Evolutionary conservation across 2,888 invertebrate genomes (phyloP), one percentile per base, ranked within the genome.

Genomic region (Cephus pulcher): DNA sequence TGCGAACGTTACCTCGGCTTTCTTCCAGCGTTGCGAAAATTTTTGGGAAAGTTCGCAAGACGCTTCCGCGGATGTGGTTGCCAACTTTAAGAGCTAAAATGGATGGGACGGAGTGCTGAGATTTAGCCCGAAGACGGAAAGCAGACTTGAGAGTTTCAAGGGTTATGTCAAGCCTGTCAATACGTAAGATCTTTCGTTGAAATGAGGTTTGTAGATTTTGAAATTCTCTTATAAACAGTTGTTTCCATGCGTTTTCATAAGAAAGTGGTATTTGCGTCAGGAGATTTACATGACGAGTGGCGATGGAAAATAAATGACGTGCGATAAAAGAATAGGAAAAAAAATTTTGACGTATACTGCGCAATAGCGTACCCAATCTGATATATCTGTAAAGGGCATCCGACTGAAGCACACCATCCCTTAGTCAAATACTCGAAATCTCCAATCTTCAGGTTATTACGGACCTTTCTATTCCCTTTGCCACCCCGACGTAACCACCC

Each of bases 371-470:
- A 56, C 15, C 15, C 23, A 56, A 23, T 56, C 2, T 23, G 23
- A 56, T 23, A 56, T 56, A 56, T 56, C 56, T 56, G 56, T 23
- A 56, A 56, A 23, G 23, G 56, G 23, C 56, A 56, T 56, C 6
- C 56, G 23, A 56, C 56, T 56, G 23, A 56, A 56, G 56, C 23
- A 23, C 56, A 56, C 56, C 56, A 56, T n/a, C 71, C 71, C 32
- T 71, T 34, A 34, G 71, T 71, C 33, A 34, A 12, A 71, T 34
- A 15, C 12, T 34, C 71, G 32, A 71, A 34, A 71, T 71, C 71
- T 71, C 32, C 32, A 34, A 71, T 71, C 71, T 71, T 71, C 71
- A 32, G 32, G 71, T 71, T 71, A 71, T 71, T 71, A 71, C 11
- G 71, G 12, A 71, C 32, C 71, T 32, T 71, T 71, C 32, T 71